Conservation (phyloP, 2,888 invertebrate species). For the Toxonevra muliebris region DNA sequence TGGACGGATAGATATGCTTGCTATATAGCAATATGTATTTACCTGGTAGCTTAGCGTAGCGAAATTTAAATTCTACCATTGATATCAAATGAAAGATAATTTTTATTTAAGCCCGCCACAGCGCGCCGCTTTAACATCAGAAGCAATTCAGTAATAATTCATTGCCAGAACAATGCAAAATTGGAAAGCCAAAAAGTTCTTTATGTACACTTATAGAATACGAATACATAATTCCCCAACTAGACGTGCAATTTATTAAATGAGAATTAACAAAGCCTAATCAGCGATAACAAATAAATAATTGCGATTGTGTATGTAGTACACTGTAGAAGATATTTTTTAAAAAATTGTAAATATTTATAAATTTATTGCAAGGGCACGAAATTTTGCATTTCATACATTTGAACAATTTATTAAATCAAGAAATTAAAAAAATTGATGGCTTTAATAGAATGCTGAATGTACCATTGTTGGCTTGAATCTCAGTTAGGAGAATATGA, state of each 20-base stretch:
- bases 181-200: not conserved
- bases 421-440: no score
- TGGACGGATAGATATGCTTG: no score
- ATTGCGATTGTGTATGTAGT: not conserved
- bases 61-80: conserved; percentile 1
- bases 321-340: no score
- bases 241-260: conserved; percentile 26
- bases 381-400: no score
- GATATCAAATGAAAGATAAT: conserved; percentile 16
- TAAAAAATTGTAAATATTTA: no score
- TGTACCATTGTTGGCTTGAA: no score
- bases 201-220: not conserved
- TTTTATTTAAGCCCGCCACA: no score
- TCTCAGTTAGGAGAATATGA: conserved; percentile 8
- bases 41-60: not conserved
- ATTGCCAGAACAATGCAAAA: no score
- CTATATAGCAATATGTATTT: not conserved
- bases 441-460: no score
- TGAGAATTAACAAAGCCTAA: not conserved
- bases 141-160: not conserved
- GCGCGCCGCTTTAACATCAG: no score
- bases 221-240: conserved; percentile 12
- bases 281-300: not conserved
- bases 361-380: no score
- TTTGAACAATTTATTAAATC: no score